Percentiles rank a stretch among this genome's conserved stretches.
phyloP scores from a whole-genome alignment of 2,888 invertebrate species.

The Eupithecia tripunctaria region DNA sequence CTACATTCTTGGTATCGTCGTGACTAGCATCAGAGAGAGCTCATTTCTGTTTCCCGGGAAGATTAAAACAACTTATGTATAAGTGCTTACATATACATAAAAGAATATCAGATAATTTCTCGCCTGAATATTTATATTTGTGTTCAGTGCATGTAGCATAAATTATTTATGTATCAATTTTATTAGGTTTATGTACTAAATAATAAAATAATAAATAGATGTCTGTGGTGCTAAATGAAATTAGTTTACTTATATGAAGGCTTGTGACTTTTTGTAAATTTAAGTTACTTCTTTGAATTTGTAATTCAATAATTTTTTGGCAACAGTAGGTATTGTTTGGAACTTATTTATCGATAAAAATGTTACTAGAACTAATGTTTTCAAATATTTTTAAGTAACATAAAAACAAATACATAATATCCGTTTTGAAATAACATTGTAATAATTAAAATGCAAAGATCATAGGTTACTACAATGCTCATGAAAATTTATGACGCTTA shows the following conservation, averaged over 20 bases:
- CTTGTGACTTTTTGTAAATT: too few species aligned
- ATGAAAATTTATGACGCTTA: constrained; percentile 22
- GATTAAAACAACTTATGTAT: constrained; percentile 5
- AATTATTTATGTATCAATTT: neutral
- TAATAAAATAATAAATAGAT: too few species aligned
- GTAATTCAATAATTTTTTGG: too few species aligned
- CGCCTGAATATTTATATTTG: neutral
- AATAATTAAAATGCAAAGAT: constrained; percentile 8
- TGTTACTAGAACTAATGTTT: too few species aligned
- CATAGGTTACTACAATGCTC: neutral
- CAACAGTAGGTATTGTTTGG: too few species aligned
- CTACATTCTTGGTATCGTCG: constrained; percentile 72
- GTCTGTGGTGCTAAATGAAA: too few species aligned
- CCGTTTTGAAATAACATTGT: neutral
- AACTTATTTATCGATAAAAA: too few species aligned
- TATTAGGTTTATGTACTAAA: neutral
- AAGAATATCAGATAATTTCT: neutral
- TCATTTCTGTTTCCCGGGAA: constrained; percentile 51
- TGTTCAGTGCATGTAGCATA: neutral
- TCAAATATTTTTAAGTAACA: too few species aligned
- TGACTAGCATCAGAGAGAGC: constrained; percentile 72
- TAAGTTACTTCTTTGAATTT: neutral
- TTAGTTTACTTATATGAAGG: too few species aligned
- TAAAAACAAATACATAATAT: neutral
- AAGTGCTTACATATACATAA: neutral